Evolutionary conservation across 2,797 vertebrate genomes (phyloP), one percentile per base, ranked within the genome.

Genomic region (Sylvilagus floridanus): DNA sequence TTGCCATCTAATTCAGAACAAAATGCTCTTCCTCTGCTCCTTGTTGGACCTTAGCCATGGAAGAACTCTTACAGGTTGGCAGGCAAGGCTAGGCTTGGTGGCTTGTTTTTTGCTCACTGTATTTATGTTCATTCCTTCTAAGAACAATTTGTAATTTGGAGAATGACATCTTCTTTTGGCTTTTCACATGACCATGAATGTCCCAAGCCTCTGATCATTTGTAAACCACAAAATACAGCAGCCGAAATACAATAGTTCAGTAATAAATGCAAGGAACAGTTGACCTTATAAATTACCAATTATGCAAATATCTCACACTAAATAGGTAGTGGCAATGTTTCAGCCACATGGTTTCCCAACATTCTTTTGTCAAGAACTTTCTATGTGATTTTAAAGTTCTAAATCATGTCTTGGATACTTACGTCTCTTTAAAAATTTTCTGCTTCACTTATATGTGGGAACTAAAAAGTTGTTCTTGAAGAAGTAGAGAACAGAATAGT

Each of bases 201-300:
- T 94, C 60, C 65, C 52, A 66, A 90, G 32, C 10, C 92, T 28
- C 62, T 85, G 66, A 68, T 73, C 68, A 89, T 89, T 91, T 94
- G 66, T 84, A 81, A 86, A 93, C 62, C 77, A 91, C 88, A 96
- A 79, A 17, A 90, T 76, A 47, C 28, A 77, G 57, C 81, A 96
- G 68, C 81, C 69, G 54, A 87, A 91, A 90, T 63, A 30, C 28
- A 93, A 93, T 92, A 89, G 22, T 77, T 96, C 72, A 90, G 50
- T 84, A 81, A 89, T 60, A 91, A 90, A 88, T 28, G 19, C n/a
- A 71, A 37, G 60, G 75, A 78, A 78, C 6, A 77, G n/a, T 65
- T 90, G 69, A 69, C 32, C 26, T 73, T 76, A 66, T 57, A 69
- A 88, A 94, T 19, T 94, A 73, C 52, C n/a, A 79, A 32, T 89